A percentile compares a stretch with the other conserved stretches of the same genome.
Conservation (phyloP, 2,113 vertebrate genomes). For the Dasyornis broadbenti region DNA sequence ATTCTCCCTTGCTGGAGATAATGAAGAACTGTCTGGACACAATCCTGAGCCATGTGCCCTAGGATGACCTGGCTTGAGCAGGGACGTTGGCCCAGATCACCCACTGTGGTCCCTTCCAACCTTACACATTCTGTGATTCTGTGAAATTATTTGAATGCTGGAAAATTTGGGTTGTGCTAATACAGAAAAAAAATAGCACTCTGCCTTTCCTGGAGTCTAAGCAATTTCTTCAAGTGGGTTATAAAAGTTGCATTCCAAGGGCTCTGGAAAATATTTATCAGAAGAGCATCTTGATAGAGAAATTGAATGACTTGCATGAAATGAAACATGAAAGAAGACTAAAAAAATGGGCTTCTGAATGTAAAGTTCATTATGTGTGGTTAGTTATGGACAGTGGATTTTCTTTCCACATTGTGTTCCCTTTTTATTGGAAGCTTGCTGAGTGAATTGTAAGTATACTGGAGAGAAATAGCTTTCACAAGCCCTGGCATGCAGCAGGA, state of each 20-base stretch:
- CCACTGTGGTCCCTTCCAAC: not conserved
- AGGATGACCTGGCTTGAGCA: not conserved
- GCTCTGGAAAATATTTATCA: not conserved
- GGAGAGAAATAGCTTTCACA: not conserved
- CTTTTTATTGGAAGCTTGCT: not conserved
- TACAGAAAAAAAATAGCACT: not conserved
- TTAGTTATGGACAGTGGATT: not conserved
- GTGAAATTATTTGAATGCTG: not conserved
- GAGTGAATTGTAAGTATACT: not conserved
- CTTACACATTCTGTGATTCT: not conserved
- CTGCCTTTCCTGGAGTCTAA: not conserved
- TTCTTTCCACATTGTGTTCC: not conserved
- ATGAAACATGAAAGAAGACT: not conserved
- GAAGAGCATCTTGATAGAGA: not conserved
- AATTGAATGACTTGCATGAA: not conserved
- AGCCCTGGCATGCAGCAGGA: not conserved
- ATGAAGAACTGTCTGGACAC: not conserved
- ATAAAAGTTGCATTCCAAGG: not conserved
- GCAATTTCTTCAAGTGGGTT: not conserved
- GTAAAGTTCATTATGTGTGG: not conserved
- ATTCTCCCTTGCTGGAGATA: not conserved
- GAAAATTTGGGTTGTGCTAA: not conserved
- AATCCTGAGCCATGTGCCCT: not conserved
- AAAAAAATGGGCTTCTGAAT: not conserved
- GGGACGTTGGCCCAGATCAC: not conserved